phyloP scores from a whole-genome alignment of 2,888 invertebrate species.

The Silvanus unidentatus region DNA sequence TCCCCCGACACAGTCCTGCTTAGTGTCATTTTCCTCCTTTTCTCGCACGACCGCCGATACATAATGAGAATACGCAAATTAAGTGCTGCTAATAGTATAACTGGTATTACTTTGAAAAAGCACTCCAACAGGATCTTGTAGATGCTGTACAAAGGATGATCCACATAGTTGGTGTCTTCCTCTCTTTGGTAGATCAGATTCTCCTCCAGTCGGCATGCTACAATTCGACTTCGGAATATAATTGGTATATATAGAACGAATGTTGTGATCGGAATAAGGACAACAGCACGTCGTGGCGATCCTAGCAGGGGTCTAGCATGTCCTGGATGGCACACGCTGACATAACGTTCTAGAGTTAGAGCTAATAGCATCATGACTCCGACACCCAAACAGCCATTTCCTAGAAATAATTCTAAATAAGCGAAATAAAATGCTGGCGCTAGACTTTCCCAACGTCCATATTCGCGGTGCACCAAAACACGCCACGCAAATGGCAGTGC shows the following conservation, averaged over 20 bases:
- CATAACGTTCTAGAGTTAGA: conserved; percentile 67
- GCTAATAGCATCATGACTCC: conserved; percentile 72
- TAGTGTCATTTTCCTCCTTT: conserved; percentile 60
- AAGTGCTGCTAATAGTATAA: conserved; percentile 58
- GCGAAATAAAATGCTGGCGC: conserved; percentile 63
- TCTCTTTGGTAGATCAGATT: conserved; percentile 52
- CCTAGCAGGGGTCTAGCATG: conserved; percentile 57
- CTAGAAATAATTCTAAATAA: conserved; percentile 64
- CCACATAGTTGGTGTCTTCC: conserved; percentile 37
- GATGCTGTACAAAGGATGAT: conserved; percentile 43
- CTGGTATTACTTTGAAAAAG: conserved; percentile 63
- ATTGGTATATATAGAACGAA: conserved; percentile 65
- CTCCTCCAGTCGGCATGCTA: conserved; percentile 42
- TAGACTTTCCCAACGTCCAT: conserved; percentile 59
- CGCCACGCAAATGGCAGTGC: conserved; percentile 64
- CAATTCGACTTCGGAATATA: conserved; percentile 57
- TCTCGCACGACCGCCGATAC: conserved; percentile 60
- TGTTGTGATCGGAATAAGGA: conserved; percentile 58
- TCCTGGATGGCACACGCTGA: conserved; percentile 69
- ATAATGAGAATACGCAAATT: conserved; percentile 62
- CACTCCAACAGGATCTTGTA: conserved; percentile 61
- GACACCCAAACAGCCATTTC: conserved; percentile 67
- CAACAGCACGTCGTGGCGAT: conserved; percentile 59
- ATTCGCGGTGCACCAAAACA: conserved; percentile 59
- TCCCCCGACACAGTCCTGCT: conserved; percentile 54